Base-by-base conservation (phyloP, 2,113 vertebrate species). In the Emydocephalus ijimae region DNA sequence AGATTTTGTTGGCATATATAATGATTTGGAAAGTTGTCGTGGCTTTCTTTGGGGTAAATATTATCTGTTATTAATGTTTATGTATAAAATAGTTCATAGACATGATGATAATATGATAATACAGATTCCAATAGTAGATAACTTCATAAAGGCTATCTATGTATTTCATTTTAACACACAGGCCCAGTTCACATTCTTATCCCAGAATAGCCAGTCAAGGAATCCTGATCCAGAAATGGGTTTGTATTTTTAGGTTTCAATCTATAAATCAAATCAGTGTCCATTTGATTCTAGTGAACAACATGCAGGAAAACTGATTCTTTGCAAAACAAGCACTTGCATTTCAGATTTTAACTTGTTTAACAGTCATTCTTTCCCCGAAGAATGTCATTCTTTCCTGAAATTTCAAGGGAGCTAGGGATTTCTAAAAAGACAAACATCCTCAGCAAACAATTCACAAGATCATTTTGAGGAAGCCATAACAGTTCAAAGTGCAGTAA, bases 111-210 rank as follows among this genome's bases (percentile, higher is more conserved):
- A 94, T 96, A 94, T 48, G 48, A 48, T 61, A 89, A 94, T 94
- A 90, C 59, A 93, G 39, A 88, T 91, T 50, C 91, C 94, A 90
- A 88, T 94, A 94, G 87, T 93, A 96, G 92, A 97, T 92, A 91
- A 95, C 92, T 90, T 29, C 14, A 1, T 59, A 93, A 0, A 45
- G 1, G 43, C 2, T 4, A 90, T 15, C 64, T 69, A 69, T 69
- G 29, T 89, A 91, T 4, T 14, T 20, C 14, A 9, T 26, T n/a
- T 48, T 39, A 21, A 20, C 29, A 15, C 43, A 87, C 24, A 24
- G 0, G 6, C 18, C 21, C 54, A n/a, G 1, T 92, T 87, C 9
- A 7, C 48, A 88, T 85, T 94, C 87, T 91, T 7, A 90, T 92
- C 85, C 18, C 26, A 87, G 91, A 88, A 64, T 81, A 5, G 50